Evolutionary conservation across 2,888 invertebrate genomes (phyloP), one percentile per base, ranked within the genome.

Genomic region (Cheiracanthium punctorium): DNA sequence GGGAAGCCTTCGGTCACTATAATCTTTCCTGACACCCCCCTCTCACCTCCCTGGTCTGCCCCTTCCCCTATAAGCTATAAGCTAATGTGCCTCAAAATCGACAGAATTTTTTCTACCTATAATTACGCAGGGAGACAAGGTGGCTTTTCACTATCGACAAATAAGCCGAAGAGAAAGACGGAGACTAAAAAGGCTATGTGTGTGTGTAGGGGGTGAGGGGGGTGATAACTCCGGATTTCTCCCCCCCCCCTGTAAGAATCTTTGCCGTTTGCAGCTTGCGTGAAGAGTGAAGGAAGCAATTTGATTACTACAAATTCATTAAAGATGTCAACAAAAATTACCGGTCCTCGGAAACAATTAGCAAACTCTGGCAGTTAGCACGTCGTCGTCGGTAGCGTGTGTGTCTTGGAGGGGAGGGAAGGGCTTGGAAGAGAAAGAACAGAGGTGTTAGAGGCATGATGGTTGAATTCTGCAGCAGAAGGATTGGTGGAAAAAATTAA

Each of bases 301-400:
- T 86, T 80, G 85, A 86, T 86, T 86, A 86, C 80, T 86, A 86
- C 85, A 86, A 86, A 86, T 86, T 86, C 85, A 86, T 86, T 86
- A 86, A 86, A 80, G 85, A 74, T 86, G 85, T 86, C 85, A 86
- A 86, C 85, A 86, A 86, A 86, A 86, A 86, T 86, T 86, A 86
- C 30, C 41, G 48, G 33, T 24, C n/a, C 28, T 29, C 41, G 73
- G 65, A 80, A 80, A 86, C 85, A 86, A 86, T 86, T 86, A 80
- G 85, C 85, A 76, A 86, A 80, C 80, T 69, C 43, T 64, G 58
- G n/a, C 69, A 76, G 82, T 71, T 82, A 64, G 69, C 48, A 17
- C 41, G 14, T 10, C 64, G 48, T n/a, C n/a, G n/a, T 30, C 30
- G 52, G 29, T 10, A n/a, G 29, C 1, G 48, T 70, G 37, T 41